Evolutionary conservation across 2,888 invertebrate species (phyloP).

Genomic region (Labia minor): DNA sequence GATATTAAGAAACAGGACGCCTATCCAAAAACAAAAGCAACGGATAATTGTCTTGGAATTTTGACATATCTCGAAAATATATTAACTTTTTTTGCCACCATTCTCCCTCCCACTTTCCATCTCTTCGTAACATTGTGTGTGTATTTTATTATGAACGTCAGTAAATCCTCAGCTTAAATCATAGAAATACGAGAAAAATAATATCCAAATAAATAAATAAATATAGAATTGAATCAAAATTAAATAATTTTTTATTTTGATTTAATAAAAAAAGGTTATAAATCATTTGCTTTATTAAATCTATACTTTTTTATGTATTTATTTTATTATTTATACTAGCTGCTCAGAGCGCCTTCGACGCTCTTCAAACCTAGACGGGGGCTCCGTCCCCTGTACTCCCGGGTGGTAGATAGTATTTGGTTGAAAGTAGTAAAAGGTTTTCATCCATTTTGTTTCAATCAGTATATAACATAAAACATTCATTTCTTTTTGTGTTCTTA

Average conservation of each 20-base stretch:
- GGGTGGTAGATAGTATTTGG: too few relatives aligned
- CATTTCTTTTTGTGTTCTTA: too few relatives aligned
- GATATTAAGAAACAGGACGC: background rate
- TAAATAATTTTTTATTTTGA: background rate
- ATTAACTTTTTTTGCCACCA: slow-evolving; percentile 13
- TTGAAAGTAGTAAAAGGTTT: too few relatives aligned
- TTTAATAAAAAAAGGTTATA: background rate
- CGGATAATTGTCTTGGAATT: background rate
- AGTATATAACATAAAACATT: too few relatives aligned
- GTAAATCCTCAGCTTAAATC: background rate
- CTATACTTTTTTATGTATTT: background rate
- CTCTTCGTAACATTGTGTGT: background rate
- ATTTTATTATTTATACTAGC: too few relatives aligned
- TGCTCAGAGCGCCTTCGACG: too few relatives aligned
- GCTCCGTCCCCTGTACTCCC: too few relatives aligned
- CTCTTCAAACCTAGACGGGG: too few relatives aligned
- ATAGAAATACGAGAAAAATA: background rate
- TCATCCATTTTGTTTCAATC: too few relatives aligned
- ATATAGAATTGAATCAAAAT: background rate
- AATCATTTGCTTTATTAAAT: slow-evolving; percentile 8
- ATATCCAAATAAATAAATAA: background rate
- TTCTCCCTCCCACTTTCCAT: background rate
- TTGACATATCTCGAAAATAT: slow-evolving; percentile 2
- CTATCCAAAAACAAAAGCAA: background rate
- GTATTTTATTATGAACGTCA: slow-evolving; percentile 3